Evolutionary conservation across 1,140 invertebrate species (phyloP).

Genomic region (Zaprionus taronus): DNA sequence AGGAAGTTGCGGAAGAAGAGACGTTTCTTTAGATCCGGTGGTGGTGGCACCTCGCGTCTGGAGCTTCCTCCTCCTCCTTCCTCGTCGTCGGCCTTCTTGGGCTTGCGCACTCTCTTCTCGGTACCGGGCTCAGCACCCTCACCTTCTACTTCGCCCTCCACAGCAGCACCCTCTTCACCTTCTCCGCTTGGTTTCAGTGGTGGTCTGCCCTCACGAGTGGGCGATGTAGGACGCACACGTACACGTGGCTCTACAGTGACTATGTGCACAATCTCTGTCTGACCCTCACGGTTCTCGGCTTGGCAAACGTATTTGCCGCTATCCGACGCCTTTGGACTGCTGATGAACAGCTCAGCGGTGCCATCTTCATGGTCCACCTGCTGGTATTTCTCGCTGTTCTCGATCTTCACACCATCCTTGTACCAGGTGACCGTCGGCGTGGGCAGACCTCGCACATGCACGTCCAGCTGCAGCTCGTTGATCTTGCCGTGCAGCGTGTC

Average conservation of each 20-base stretch:
- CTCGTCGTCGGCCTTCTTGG: conserved; percentile 68
- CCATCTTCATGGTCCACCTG: conserved; percentile 87
- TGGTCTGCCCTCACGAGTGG: conserved; percentile 65
- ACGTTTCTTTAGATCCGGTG: conserved; percentile 85
- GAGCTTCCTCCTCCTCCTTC: conserved; percentile 45
- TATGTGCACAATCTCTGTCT: conserved; percentile 77
- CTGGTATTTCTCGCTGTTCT: conserved; percentile 86
- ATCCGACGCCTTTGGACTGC: conserved; percentile 87
- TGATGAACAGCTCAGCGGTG: conserved; percentile 89
- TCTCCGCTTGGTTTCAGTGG: conserved; percentile 59
- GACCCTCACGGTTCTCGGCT: conserved; percentile 85
- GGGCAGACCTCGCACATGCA: conserved; percentile 89
- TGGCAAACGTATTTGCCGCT: conserved; percentile 91
- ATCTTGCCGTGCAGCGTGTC: conserved; percentile 88
- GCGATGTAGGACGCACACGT: conserved; percentile 61
- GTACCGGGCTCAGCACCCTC: conserved; percentile 36
- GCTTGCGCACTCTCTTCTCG: conserved; percentile 58
- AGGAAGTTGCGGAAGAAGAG: conserved; percentile 90
- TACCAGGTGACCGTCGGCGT: conserved; percentile 90
- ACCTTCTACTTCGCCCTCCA: conserved; percentile 41
- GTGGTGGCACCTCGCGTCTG: conserved; percentile 69
- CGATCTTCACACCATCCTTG: conserved; percentile 88
- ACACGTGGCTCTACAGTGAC: conserved; percentile 72
- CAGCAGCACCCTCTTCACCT: conserved; percentile 41
- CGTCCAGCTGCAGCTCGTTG: conserved; percentile 91